Base-by-base conservation (phyloP, 2,888 invertebrate species). In the Leptopilina syphax region DNA sequence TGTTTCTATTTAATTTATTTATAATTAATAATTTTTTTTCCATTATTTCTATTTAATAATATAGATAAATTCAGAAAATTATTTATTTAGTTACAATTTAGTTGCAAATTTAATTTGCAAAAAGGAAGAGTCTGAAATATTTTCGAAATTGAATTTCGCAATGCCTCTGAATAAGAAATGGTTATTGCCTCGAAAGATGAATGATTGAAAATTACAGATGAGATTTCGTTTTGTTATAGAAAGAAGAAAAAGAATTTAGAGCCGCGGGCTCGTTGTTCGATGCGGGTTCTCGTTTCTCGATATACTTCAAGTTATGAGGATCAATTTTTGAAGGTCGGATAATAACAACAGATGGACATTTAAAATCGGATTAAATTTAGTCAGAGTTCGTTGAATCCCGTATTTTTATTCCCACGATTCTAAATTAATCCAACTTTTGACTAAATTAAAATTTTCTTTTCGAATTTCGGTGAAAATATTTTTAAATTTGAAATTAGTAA, bases 191-290 rank as follows among this genome's bases (percentile, higher is more conserved):
- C 54, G 34, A 27, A 70, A 70, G 54, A 70, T 70, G 27, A 54
- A 70, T 70, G 70, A 54, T 70, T 70, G 54, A 70, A 70, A 70
- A 70, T 70, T 70, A 70, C 70, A 70, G 70, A 13, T n/a, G n/a
- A 54, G 70, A 70, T 70, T 70, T 70, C 54, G 27, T 13, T 50
- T 6, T 50, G 2, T 2, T 18, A 47, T 24, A 50, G 7, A 24
- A 7, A 34, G n/a, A 70, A 54, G 13, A 70, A 70, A 10, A 9
- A 13, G 54, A 57, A 27, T 70, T 70, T 70, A 34, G 13, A 27
- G 54, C 70, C 54, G 18, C 13, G 70, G 50, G 70, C 27, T 24
- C 70, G 18, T 54, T 70, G 70, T 70, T 54, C 54, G 70, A 50
- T 70, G 70, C 54, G 34, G 54, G 44, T 27, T 70, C 34, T 65